Base-by-base conservation (phyloP, 2,113 vertebrate species). In the Mustela lutreola region DNA sequence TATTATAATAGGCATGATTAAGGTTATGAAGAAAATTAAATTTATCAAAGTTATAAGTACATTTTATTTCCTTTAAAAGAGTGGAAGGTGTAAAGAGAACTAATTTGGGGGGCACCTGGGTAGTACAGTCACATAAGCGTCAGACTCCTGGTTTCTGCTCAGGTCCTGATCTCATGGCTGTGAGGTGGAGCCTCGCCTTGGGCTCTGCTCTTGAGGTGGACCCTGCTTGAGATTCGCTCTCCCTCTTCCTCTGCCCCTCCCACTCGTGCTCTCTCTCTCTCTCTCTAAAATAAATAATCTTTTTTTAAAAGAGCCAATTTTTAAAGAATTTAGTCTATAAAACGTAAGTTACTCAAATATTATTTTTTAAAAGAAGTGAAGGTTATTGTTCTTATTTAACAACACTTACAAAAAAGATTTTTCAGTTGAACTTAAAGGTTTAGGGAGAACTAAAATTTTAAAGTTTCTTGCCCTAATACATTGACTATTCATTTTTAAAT, bases 11-110 rank as follows among this genome's bases (percentile, higher is more conserved):
- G 39, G 24, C 24, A 94, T 94, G 83, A 92, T 96, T 70, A 89
- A 88, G 78, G 70, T 71, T 80, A 92, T 39, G 21, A 88, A 89
- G 22, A 94, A 92, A 94, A 80, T 50, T 79, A 48, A 80, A 94
- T 88, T 62, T 83, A 83, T 82, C 80, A 87, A 87, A 79, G 36
- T 48, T 92, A 11, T 60, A 96, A 79, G 24, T 84, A 53, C n/a
- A 92, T 89, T 94, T 79, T 84, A 50, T 58, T 65, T 79, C 67
- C 36, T 76, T 78, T 83, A 92, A 91, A 70, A 84, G 42, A 83
- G 63, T 56, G 0, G 93, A 42, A 86, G 22, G 60, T 91, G 10
- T 94, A 82, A 89, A 53, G 12, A 87, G 65, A 36, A 26, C 36
- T 45, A 28, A 70, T 70, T 70, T 33, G 33, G 65, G 65, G 65